Base-by-base conservation (phyloP, 2,113 vertebrate species). In the Chauna torquata region DNA sequence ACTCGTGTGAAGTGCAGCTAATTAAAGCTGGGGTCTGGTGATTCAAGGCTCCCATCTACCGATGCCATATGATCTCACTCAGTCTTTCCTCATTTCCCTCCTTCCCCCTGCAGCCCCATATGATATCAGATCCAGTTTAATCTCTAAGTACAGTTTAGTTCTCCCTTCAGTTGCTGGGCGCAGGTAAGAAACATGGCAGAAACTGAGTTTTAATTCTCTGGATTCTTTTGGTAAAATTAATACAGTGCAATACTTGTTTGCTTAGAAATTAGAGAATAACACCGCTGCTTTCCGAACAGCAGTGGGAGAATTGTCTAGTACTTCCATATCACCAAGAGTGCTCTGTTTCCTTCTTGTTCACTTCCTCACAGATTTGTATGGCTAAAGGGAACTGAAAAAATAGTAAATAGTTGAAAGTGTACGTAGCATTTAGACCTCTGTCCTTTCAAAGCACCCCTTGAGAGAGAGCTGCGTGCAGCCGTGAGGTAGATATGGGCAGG, bases 301-400 rank as follows among this genome's bases (percentile, higher is more conserved):
- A 44, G 44, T 25, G 47, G 79, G 72, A 86, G 20, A 57, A 32
- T 42, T 92, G 81, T 90, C 85, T 40, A 85, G 42, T 50, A 79
- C 57, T 50, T 89, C 8, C 90, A 25, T 75, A 4, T 70, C 86
- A 87, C 38, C 64, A 15, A 94, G 49, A 45, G 38, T 24, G 54
- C 75, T 88, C 50, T 69, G 30, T 93, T 92, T 86, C 69, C 69
- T 72, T 86, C 72, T 88, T 32, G 88, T 86, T 86, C 81, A 40
- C 40, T 96, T 92, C 82, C 76, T 75, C 45, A 28, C 42, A 80
- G n/a, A 17, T 72, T 16, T 52, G 15, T 65, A 44, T 92, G 50
- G 44, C 59, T 89, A 44, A 88, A 82, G 58, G 72, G 66, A 93
- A 92, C 36, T 38, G 71, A 93, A 86, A 96, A 91, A 87, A 92